Base-by-base conservation (phyloP, 2,113 vertebrate genomes). In the Antennarius striatus region DNA sequence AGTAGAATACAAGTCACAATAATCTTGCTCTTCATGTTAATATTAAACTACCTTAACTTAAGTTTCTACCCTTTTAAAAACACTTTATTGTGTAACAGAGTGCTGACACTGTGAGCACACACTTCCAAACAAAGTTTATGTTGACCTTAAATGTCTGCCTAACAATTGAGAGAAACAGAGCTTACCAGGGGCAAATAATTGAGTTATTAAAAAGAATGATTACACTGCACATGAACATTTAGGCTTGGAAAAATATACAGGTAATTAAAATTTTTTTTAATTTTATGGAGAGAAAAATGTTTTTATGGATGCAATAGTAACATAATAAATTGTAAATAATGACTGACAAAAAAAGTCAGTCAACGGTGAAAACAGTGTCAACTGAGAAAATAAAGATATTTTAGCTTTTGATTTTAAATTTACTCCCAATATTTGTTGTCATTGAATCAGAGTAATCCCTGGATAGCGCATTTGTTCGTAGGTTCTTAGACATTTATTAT, bases 401-500 rank as follows among this genome's bases (percentile, higher is more conserved):
- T 52, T n/a, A 32, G 53, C 63, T 71, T 79, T 76, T 76, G 49
- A 71, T 70, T 58, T 61, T 43, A 58, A 68, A 75, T 63, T 63
- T 43, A 42, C 56, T 61, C 36, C 32, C 51, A 62, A 64, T 67
- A 76, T 84, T 75, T 83, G 64, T 84, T 82, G 42, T 79, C 68
- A 80, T 29, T 72, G 59, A 71, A 73, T 71, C 45, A 15, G 74
- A 60, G 68, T 89, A 86, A 86, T 84, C 81, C 63, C 54, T 30
- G 7, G 40, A 51, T 80, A 80, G 85, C 76, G 75, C 77, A 53
- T 51, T 58, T 84, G 71, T 79, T 68, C 30, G 70, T 63, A 60
- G 43, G 56, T 66, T 73, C 74, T 77, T 60, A 62, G 56, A 68
- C 63, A 69, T 73, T 86, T 79, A 69, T 65, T 59, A 56, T 22